A percentile compares a stretch with the other conserved stretches of the same genome.
These are phyloP conservation scores for Australoheros scitulus DNA, from an alignment of 2,113 vertebrate species.

Conservation along the genomic window DNA sequence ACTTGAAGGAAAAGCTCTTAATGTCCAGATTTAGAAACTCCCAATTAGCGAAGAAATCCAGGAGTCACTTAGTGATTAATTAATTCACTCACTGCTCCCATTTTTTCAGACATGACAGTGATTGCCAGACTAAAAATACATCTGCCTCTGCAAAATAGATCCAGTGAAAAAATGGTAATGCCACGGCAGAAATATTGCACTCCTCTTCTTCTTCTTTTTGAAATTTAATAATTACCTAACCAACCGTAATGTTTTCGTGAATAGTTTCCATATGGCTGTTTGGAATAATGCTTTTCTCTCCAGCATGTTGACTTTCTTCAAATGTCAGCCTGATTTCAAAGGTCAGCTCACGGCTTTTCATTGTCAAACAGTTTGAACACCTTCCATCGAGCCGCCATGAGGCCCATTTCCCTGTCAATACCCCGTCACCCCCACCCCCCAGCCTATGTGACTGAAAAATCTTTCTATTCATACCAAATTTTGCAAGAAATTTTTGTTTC, in stretches of 20 bases:
- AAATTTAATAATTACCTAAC: background rate
- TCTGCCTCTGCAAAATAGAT: slow-evolving; percentile 30
- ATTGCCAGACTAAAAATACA: slow-evolving; percentile 67
- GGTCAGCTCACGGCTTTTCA: slow-evolving; percentile 22
- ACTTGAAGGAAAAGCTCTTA: slow-evolving; percentile 42
- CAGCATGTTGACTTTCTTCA: background rate
- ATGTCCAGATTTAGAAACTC: slow-evolving; percentile 62
- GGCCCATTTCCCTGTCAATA: slow-evolving; percentile 2
- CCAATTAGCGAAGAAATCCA: slow-evolving; percentile 59
- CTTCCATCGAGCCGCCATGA: slow-evolving; percentile 12
- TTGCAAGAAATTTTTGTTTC: background rate
- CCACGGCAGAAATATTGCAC: background rate
- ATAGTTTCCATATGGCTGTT: background rate
- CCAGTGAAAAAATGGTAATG: slow-evolving; percentile 25
- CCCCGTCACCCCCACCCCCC: too few species aligned
- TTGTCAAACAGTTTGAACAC: slow-evolving; percentile 13
- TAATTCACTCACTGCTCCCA: slow-evolving; percentile 54
- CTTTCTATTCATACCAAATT: background rate
- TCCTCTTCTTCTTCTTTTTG: background rate
- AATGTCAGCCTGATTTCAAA: slow-evolving; percentile 45
- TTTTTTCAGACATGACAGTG: slow-evolving; percentile 46
- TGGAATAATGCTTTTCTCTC: background rate
- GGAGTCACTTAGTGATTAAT: slow-evolving; percentile 63
- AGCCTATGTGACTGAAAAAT: background rate
- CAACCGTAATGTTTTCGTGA: background rate